Percentiles rank a stretch among this genome's conserved stretches.
Conservation (phyloP, 2,797 vertebrate genomes). For the Perodicticus potto region DNA sequence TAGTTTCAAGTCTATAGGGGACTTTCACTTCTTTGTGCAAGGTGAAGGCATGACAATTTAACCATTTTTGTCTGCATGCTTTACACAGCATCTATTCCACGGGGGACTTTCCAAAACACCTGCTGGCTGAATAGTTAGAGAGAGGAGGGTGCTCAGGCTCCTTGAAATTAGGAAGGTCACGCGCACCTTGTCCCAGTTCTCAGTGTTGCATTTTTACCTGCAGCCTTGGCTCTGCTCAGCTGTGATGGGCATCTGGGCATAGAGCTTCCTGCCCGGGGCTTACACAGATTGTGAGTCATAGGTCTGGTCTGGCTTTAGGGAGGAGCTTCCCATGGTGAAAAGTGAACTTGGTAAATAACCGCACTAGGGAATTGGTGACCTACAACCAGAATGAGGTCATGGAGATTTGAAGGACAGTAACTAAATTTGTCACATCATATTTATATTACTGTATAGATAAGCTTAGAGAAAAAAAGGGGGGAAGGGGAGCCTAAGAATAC, state of each 20-base stretch:
- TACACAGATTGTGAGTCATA: background rate
- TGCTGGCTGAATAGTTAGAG: too few relatives aligned
- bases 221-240: too few relatives aligned
- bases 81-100: accelerated
- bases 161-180: background rate
- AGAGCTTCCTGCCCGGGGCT: background rate
- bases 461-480: background rate
- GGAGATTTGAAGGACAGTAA: background rate
- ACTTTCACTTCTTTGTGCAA: background rate
- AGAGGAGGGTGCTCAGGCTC: background rate
- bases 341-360: background rate
- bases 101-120: background rate
- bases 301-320: background rate
- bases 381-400: background rate
- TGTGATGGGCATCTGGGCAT: background rate
- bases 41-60: background rate
- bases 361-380: background rate
- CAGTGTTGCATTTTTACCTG: accelerated
- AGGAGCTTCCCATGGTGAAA: background rate
- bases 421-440: background rate
- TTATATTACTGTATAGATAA: background rate
- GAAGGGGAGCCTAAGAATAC: background rate
- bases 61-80: background rate
- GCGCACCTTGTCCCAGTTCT: accelerated
- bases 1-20: accelerated